These are phyloP conservation scores for Drosophila novamexicana DNA, from an alignment of 1,140 invertebrate genomes.

Conservation along the genomic window DNA sequence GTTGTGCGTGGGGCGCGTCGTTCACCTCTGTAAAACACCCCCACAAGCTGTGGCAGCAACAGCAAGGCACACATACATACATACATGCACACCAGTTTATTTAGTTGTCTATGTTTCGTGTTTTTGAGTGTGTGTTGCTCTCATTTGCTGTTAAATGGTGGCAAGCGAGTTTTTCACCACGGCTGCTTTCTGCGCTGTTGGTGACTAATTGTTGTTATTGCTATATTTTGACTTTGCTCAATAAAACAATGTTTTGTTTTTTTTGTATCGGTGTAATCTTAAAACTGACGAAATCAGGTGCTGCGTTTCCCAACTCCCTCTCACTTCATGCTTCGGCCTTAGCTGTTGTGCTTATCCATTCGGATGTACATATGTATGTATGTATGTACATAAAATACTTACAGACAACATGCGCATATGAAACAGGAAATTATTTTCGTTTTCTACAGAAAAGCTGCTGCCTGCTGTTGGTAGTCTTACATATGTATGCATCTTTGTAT, in stretches of 20 bases:
- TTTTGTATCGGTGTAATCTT: slow-evolving; percentile 10
- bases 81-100: background rate
- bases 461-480: slow-evolving; percentile 22
- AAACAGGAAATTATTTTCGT: slow-evolving; percentile 70
- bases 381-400: slow-evolving; percentile 1
- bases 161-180: slow-evolving; percentile 34
- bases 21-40: slow-evolving; percentile 40
- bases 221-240: slow-evolving; percentile 20
- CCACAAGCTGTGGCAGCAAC: slow-evolving; percentile 10
- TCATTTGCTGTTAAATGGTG: slow-evolving; percentile 37
- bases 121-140: slow-evolving; percentile 11
- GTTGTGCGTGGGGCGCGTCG: slow-evolving; percentile 35
- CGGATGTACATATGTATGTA: background rate
- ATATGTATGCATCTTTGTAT: background rate
- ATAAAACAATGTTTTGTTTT: slow-evolving; percentile 32
- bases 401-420: background rate
- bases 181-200: slow-evolving; percentile 15
- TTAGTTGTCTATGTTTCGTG: background rate
- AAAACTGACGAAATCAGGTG: slow-evolving; percentile 26
- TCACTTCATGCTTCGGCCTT: background rate
- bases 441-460: slow-evolving; percentile 60
- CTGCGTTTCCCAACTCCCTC: slow-evolving; percentile 7
- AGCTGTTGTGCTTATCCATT: slow-evolving; percentile 9
- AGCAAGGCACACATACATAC: background rate
- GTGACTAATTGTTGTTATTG: slow-evolving; percentile 48